Evolutionary conservation across 2,888 invertebrate species (phyloP).

Genomic region (Drosophila nigricruria): DNA sequence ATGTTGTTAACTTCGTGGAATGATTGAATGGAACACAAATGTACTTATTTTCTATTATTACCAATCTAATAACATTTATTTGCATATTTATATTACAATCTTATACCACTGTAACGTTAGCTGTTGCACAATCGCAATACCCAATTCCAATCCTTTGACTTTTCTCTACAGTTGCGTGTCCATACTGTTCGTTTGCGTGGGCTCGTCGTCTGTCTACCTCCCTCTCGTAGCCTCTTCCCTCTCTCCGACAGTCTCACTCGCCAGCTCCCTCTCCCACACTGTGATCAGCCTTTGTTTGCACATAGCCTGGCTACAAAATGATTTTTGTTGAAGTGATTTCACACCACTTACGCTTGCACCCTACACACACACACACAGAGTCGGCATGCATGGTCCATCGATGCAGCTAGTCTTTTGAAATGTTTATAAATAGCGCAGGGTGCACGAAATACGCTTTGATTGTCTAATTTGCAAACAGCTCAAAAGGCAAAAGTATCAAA

Average conservation of each 20-base stretch:
- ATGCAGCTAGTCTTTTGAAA: neutral
- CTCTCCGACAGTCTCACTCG: neutral
- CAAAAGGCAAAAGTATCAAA: constrained; percentile 13
- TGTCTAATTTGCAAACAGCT: neutral
- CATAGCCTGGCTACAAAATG: constrained; percentile 45
- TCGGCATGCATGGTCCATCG: constrained; percentile 21
- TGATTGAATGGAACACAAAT: neutral
- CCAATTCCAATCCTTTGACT: constrained; percentile 42
- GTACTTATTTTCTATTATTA: too few relatives aligned
- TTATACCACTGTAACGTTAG: constrained; percentile 25
- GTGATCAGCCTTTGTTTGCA: constrained; percentile 52
- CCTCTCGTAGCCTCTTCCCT: neutral
- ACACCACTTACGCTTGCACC: constrained; percentile 54
- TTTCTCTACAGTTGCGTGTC: constrained; percentile 54
- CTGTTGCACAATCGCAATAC: constrained; percentile 42
- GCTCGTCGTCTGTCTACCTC: constrained; percentile 15
- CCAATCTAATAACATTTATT: neutral
- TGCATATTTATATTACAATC: neutral
- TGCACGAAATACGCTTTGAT: neutral
- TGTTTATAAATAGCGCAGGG: constrained; percentile 2
- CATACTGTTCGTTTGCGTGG: constrained; percentile 57
- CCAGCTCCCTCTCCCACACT: neutral
- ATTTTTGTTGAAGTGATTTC: constrained; percentile 62
- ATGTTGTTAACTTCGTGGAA: neutral
- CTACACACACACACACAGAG: constrained; percentile 18